A percentile compares a stretch with the other conserved stretches of the same genome.
These are phyloP conservation scores for Pachyramphus minor DNA, from an alignment of 2,113 vertebrate genomes.

Conservation along the genomic window DNA sequence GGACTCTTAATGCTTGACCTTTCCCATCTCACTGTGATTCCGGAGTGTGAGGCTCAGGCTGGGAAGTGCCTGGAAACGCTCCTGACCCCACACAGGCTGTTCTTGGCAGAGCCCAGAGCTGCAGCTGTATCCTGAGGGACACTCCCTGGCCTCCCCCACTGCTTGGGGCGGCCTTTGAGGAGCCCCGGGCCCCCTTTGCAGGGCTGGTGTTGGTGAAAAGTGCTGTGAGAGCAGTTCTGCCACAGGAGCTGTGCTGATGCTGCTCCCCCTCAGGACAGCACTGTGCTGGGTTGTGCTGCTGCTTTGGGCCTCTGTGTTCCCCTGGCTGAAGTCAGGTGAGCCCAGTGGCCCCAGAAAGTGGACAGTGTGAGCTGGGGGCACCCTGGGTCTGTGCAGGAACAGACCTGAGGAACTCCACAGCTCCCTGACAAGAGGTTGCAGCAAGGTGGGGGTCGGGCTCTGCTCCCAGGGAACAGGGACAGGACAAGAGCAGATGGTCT, in stretches of 20 bases:
- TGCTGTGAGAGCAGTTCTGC: no score
- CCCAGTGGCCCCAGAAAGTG: neutral
- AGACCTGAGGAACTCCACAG: neutral
- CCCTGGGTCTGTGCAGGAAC: neutral
- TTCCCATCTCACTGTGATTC: neutral
- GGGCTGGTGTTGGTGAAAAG: neutral
- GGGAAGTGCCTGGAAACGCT: neutral
- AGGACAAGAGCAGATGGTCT: neutral
- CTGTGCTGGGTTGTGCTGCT: neutral
- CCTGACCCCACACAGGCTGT: rapidly evolving
- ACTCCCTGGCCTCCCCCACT: neutral
- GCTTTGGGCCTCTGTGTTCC: neutral
- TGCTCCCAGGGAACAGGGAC: neutral
- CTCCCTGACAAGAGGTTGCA: neutral
- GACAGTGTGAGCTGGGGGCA: neutral
- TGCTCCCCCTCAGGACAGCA: neutral
- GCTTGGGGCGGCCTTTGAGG: rapidly evolving
- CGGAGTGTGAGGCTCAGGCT: neutral
- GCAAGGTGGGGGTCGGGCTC: neutral
- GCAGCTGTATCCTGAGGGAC: rapidly evolving
- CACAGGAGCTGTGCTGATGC: rapidly evolving
- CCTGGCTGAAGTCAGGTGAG: neutral
- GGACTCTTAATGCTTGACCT: neutral
- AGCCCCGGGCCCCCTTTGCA: neutral
- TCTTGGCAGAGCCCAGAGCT: neutral